Base-by-base conservation (phyloP, 2,113 vertebrate genomes). In the Tachuris rubrigastra region DNA sequence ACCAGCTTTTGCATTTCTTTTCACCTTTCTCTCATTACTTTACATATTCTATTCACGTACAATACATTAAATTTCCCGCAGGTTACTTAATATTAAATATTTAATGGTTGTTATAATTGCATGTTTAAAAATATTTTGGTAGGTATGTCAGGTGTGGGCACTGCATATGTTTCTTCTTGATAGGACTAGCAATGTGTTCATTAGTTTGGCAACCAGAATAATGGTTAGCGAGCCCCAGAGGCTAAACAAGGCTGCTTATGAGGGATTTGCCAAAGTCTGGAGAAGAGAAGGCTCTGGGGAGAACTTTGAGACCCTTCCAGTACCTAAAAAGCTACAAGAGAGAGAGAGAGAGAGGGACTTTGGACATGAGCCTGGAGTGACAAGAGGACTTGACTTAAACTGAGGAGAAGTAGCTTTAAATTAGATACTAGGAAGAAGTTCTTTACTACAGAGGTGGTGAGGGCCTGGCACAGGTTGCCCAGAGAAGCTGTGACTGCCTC, bases 21-120 rank as follows among this genome's bases (percentile, higher is more conserved):
- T 31, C 50, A 41, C 55, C 37, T 63, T 74, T 31, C 94, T 89
- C 39, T 90, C 46, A 92, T 60, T 88, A 69, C 46, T 60, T 82
- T 63, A 37, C 2, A 1, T 30, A 78, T 67, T 93, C 47, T 44
- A 30, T 88, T 91, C 42, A 69, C 91, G 80, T 74, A 56, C 85
- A 96, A 96, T 72, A 63, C n/a, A 86, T 92, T 74, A 91, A 87
- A 86, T 97, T 92, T 94, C 76, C 52, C 74, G 30, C 17, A 16
- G 8, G 59, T 84, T 89, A 55, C 63, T 80, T 90, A 76, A 87
- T 69, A 77, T 81, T 86, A 78, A 93, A 74, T 85, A 71, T 87
- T 90, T 95, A 92, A 89, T 53, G 25, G 33, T 63, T 31, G 4
- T 41, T 92, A 69, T 35, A 59, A 68, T 86, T 90, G 69, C 2